These are phyloP conservation scores for Agrochola lychnidis DNA, from an alignment of 2,888 invertebrate genomes.

Conservation along the genomic window DNA sequence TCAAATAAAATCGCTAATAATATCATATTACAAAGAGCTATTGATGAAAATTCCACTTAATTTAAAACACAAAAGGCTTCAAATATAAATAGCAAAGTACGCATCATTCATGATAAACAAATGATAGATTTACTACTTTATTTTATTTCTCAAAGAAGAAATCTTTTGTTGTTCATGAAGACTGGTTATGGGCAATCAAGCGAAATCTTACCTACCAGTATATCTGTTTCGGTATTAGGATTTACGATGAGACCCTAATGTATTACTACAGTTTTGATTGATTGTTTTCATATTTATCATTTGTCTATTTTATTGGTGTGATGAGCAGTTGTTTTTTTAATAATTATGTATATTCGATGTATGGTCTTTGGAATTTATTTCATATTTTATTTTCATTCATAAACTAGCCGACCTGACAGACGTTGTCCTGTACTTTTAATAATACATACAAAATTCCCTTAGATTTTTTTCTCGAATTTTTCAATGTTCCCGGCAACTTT, in stretches of 20 bases:
- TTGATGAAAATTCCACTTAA: background rate
- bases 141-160: background rate
- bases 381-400: too few species aligned
- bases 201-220: background rate
- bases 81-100: conserved; percentile 4
- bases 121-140: background rate
- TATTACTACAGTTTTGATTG: background rate
- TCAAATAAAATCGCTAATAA: too few species aligned
- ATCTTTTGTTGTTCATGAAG: conserved; percentile 3
- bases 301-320: too few species aligned
- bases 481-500: too few species aligned
- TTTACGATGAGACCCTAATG: conserved; percentile 8
- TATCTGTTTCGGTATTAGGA: background rate
- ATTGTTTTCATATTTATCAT: too few species aligned
- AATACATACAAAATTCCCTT: too few species aligned
- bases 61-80: conserved; percentile 3
- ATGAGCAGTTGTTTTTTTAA: too few species aligned
- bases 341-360: too few species aligned
- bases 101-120: background rate
- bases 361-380: too few species aligned
- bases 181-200: background rate
- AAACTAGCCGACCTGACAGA: too few species aligned
- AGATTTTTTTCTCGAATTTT: too few species aligned
- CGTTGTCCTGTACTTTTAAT: too few species aligned
- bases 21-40: background rate